Conservation (phyloP, 2,888 invertebrate genomes). For the Smittia sp. region DNA sequence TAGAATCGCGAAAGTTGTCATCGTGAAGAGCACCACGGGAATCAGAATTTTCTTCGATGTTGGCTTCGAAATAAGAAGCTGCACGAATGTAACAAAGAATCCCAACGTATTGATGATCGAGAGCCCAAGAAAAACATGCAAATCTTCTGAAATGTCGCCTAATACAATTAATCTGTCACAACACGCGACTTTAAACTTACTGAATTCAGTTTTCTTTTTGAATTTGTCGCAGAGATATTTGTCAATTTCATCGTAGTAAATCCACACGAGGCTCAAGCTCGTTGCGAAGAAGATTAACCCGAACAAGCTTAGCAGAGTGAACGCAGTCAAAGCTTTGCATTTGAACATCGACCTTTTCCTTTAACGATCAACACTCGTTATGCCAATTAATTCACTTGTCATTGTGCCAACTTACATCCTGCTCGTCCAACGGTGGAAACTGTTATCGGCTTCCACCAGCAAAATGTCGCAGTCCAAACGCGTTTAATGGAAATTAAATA, state of each 20-base stretch:
- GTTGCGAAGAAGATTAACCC: conserved; percentile 13
- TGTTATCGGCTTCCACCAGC: background rate
- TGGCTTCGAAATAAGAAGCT: conserved; percentile 1
- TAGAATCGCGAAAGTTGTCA: conserved; percentile 4
- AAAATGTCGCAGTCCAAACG: background rate
- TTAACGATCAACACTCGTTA: background rate
- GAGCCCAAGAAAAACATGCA: background rate
- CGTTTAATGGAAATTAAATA: conserved; percentile 19
- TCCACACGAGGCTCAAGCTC: background rate
- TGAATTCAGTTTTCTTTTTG: background rate
- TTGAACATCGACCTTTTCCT: background rate
- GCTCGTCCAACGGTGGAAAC: background rate
- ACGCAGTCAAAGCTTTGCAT: background rate
- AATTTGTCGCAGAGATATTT: background rate
- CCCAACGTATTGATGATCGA: background rate
- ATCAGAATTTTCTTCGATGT: conserved; percentile 5
- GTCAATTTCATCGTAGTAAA: conserved; percentile 2
- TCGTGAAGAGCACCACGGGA: background rate
- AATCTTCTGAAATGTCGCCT: background rate
- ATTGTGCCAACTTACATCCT: conserved; percentile 16
- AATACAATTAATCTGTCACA: background rate
- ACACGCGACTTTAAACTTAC: background rate
- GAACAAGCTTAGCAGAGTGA: background rate
- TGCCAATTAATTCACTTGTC: background rate
- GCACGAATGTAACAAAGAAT: background rate